A percentile compares a stretch with the other conserved stretches of the same genome.
Conservation (phyloP, 2,888 invertebrate species). For the Blomia tropicalis region DNA sequence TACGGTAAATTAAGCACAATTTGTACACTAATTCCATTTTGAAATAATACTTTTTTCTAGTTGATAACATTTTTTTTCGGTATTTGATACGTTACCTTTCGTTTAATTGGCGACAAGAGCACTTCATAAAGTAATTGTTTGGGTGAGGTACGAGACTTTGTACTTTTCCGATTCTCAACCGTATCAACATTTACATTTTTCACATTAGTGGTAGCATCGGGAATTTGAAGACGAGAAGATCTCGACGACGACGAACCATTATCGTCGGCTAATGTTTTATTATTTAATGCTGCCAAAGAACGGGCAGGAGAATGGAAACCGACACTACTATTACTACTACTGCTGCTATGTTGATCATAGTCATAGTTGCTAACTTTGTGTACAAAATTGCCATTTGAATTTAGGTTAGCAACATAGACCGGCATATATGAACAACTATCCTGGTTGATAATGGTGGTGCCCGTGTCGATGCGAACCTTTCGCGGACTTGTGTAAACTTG, state of each 20-base stretch:
- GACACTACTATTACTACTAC: slow-evolving; percentile 2
- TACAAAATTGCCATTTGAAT: background rate
- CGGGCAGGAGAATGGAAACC: background rate
- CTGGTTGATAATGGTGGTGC: background rate
- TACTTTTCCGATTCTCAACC: background rate
- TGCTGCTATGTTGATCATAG: slow-evolving; percentile 7
- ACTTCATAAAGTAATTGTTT: slow-evolving; percentile 14
- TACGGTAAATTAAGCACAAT: no score
- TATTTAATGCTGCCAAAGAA: background rate
- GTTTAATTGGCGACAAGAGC: slow-evolving; percentile 9
- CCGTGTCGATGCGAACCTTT: background rate
- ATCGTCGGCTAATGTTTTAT: background rate
- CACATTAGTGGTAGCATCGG: background rate
- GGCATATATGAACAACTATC: background rate
- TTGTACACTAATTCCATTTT: no score
- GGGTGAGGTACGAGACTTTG: background rate
- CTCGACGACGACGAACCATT: background rate
- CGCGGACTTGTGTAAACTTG: background rate
- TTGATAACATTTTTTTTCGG: no score
- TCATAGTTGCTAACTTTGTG: no score
- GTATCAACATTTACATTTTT: background rate
- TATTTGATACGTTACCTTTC: slow-evolving; percentile 1
- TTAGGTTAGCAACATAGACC: background rate
- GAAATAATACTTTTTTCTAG: no score
- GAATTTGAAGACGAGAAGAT: background rate